phyloP scores from a whole-genome alignment of 2,113 vertebrate genomes.

The Nerophis ophidion region DNA sequence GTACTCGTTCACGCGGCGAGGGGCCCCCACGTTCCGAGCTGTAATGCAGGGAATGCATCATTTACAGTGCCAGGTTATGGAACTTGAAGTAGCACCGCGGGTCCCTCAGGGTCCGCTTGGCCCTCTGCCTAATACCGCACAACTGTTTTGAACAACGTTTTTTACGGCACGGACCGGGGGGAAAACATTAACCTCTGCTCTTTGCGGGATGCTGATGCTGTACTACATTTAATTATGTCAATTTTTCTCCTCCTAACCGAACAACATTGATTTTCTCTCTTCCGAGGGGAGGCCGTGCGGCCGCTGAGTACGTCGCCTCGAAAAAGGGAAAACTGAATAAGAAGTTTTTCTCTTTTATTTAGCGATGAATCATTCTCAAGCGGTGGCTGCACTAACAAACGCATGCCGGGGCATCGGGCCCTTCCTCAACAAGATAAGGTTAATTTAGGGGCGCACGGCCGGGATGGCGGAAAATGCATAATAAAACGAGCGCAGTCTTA shows the following conservation, averaged over 20 bases:
- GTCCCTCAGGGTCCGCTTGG: slow-evolving; percentile 15
- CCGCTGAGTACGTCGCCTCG: neutral
- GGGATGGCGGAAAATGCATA: no score
- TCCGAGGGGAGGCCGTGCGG: neutral
- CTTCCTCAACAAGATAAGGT: no score
- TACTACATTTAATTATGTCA: slow-evolving; percentile 14
- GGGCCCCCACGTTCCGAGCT: neutral
- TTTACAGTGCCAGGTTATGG: slow-evolving; percentile 6
- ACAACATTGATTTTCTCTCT: slow-evolving; percentile 21
- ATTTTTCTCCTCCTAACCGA: slow-evolving; percentile 16
- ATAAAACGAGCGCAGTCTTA: no score
- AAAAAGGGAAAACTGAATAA: neutral
- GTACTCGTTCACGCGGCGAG: neutral
- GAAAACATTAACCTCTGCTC: slow-evolving; percentile 30
- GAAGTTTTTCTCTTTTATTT: neutral
- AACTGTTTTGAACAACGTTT: slow-evolving; percentile 24
- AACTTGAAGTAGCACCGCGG: slow-evolving; percentile 7
- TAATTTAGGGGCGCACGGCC: no score
- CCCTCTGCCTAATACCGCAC: slow-evolving; percentile 16
- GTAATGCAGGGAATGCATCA: neutral
- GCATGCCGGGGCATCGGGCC: no score
- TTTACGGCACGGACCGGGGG: slow-evolving; percentile 10
- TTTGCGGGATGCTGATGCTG: slow-evolving; percentile 15
- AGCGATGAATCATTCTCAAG: neutral
- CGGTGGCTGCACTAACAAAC: no score